Percentiles rank a stretch among this genome's conserved stretches.
Evolutionary conservation across 35 echinoderm and acorn worm species (phyloP).

Genomic region (Hemicentrotus pulcherrimus): DNA sequence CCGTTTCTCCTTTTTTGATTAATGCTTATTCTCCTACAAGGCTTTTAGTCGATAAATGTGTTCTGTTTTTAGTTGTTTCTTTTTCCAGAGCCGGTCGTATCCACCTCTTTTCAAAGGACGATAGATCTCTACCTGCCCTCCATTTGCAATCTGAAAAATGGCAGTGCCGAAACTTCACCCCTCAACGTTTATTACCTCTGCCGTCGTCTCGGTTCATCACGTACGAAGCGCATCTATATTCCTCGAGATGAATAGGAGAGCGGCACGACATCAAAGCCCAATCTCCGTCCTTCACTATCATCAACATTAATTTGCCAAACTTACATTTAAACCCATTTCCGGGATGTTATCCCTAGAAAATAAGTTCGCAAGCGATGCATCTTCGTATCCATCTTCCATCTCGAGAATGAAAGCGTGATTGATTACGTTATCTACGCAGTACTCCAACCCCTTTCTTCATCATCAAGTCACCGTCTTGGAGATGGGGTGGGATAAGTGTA

Average conservation of each 20-base stretch:
- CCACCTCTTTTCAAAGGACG: not conserved
- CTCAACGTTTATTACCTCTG: not conserved
- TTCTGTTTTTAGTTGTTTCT: not conserved
- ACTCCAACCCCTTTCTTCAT: slow-evolving; percentile 10
- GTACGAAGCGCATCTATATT: not conserved
- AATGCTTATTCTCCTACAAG: not conserved
- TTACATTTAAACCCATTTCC: slow-evolving; percentile 51
- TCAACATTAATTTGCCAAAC: slow-evolving; percentile 48
- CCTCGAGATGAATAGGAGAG: not conserved
- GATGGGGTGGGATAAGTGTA: slow-evolving; percentile 31
- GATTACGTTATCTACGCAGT: slow-evolving; percentile 40
- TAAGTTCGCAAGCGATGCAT: slow-evolving; percentile 41
- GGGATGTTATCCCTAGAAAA: slow-evolving; percentile 45
- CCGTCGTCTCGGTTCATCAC: not conserved
- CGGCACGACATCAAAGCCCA: slow-evolving; percentile 26
- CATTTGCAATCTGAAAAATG: slow-evolving; percentile 22
- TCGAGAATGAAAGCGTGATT: slow-evolving; percentile 16
- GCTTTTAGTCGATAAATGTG: slow-evolving; percentile 3
- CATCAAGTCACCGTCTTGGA: slow-evolving; percentile 28
- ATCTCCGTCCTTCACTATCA: slow-evolving; percentile 45
- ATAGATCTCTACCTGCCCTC: not conserved
- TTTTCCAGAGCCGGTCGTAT: not conserved
- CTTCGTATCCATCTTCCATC: slow-evolving; percentile 45
- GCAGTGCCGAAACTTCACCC: not conserved
- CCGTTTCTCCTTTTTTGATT: not conserved